A percentile compares a stretch with the other conserved stretches of the same genome.
phyloP scores from a whole-genome alignment of 2,888 invertebrate species.

The Tridacna crocea region DNA sequence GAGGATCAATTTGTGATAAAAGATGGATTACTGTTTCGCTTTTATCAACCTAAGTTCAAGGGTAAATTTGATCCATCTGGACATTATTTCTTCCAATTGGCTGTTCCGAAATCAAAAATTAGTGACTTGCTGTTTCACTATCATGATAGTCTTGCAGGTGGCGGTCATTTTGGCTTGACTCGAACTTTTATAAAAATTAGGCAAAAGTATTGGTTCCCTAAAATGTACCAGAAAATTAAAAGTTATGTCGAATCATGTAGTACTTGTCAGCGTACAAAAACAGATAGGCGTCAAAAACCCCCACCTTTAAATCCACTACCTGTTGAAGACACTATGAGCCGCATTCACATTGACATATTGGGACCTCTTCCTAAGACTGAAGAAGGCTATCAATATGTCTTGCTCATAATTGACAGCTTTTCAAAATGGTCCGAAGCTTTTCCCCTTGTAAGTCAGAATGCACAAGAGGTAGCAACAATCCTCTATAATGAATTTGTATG shows the following conservation, averaged over 20 bases:
- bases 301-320: slow-evolving; percentile 44
- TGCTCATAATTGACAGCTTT: slow-evolving; percentile 48
- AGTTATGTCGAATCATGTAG: slow-evolving; percentile 39
- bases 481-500: slow-evolving; percentile 41
- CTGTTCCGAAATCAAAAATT: slow-evolving; percentile 19
- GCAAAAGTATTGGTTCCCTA: slow-evolving; percentile 32
- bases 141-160: slow-evolving; percentile 37
- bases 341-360: slow-evolving; percentile 51
- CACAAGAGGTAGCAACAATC: slow-evolving; percentile 35
- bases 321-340: slow-evolving; percentile 31
- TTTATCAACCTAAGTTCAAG: slow-evolving; percentile 24
- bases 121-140: slow-evolving; percentile 29
- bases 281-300: not conserved
- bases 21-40: slow-evolving; percentile 24
- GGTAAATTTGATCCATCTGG: slow-evolving; percentile 8
- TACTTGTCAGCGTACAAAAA: slow-evolving; percentile 29
- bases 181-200: slow-evolving; percentile 27
- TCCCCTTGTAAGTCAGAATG: slow-evolving; percentile 36
- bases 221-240: slow-evolving; percentile 26
- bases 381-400: slow-evolving; percentile 36
- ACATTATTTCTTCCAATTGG: slow-evolving; percentile 25
- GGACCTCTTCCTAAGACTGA: slow-evolving; percentile 33
- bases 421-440: slow-evolving; percentile 58
- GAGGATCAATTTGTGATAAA: slow-evolving; percentile 20
- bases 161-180: slow-evolving; percentile 29